phyloP scores from a whole-genome alignment of 2,797 vertebrate genomes.

The Staurois parvus region DNA sequence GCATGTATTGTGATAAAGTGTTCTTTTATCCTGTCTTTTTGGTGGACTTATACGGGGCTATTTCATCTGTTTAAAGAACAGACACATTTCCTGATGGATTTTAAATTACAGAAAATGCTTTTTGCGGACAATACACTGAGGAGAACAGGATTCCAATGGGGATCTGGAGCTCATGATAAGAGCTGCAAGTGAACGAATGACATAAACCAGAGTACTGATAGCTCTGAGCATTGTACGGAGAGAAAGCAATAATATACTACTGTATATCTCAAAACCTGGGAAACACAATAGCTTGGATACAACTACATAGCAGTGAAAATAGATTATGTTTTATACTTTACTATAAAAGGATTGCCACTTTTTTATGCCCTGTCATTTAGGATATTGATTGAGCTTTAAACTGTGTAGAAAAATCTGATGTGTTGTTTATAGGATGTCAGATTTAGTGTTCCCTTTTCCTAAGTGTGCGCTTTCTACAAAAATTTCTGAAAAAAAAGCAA shows the following conservation, averaged over 20 bases:
- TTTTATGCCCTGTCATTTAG: neutral
- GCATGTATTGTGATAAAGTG: slow-evolving; percentile 43
- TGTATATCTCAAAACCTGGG: slow-evolving; percentile 8
- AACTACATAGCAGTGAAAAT: neutral
- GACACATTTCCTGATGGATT: slow-evolving; percentile 22
- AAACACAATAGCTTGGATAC: neutral
- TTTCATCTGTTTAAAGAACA: slow-evolving; percentile 18
- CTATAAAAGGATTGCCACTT: neutral
- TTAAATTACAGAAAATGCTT: slow-evolving; percentile 19
- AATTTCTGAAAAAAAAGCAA: too few species aligned
- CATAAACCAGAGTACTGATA: slow-evolving; percentile 6
- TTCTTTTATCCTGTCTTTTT: slow-evolving; percentile 15
- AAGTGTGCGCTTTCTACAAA: too few species aligned
- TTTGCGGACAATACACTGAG: slow-evolving; percentile 30
- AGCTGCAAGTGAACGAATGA: slow-evolving; percentile 12
- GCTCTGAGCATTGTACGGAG: neutral
- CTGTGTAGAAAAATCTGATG: neutral
- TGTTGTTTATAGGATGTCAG: neutral
- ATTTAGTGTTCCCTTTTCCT: neutral
- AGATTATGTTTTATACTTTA: neutral
- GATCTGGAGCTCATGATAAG: slow-evolving; percentile 47
- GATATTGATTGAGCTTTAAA: neutral
- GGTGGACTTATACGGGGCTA: neutral
- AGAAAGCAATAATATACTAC: neutral
- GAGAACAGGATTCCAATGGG: slow-evolving; percentile 12